A percentile compares a stretch with the other conserved stretches of the same genome.
These are phyloP conservation scores for Drosophila tsacasi DNA, from an alignment of 1,140 invertebrate genomes.

Conservation along the genomic window DNA sequence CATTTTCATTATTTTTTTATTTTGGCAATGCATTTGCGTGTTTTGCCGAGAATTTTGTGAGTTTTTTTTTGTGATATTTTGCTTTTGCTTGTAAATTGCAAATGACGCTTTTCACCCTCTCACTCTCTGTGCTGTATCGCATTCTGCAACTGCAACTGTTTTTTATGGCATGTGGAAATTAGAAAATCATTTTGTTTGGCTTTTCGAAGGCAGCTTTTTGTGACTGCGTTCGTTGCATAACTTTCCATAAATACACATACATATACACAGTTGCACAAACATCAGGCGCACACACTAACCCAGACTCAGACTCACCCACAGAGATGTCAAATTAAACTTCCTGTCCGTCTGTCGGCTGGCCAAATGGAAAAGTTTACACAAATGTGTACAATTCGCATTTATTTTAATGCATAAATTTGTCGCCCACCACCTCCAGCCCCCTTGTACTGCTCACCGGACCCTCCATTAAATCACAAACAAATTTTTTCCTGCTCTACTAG, in stretches of 20 bases:
- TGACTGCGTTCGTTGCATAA: conserved; percentile 33
- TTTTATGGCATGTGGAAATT: conserved; percentile 75
- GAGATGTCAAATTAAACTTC: conserved; percentile 75
- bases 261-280: conserved; percentile 48
- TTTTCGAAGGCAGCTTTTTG: conserved; percentile 41
- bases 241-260: conserved; percentile 49
- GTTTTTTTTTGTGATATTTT: conserved; percentile 9
- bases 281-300: conserved; percentile 19
- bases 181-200: conserved; percentile 74
- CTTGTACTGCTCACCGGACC: neutral
- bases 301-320: no score
- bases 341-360: conserved; percentile 56
- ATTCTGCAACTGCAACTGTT: conserved; percentile 15
- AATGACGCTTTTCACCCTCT: conserved; percentile 60
- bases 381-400: conserved; percentile 55
- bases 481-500: conserved; percentile 36
- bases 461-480: conserved; percentile 36
- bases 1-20: neutral
- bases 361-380: conserved; percentile 55
- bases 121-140: conserved; percentile 14
- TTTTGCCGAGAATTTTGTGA: conserved; percentile 5
- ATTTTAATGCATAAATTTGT: conserved; percentile 75
- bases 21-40: conserved; percentile 17
- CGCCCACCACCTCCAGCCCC: conserved; percentile 1
- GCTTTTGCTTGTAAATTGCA: conserved; percentile 61